Percentiles rank a stretch among this genome's conserved stretches.
Evolutionary conservation across 2,113 vertebrate species (phyloP).

Genomic region (Ceuthmochares aereus): DNA sequence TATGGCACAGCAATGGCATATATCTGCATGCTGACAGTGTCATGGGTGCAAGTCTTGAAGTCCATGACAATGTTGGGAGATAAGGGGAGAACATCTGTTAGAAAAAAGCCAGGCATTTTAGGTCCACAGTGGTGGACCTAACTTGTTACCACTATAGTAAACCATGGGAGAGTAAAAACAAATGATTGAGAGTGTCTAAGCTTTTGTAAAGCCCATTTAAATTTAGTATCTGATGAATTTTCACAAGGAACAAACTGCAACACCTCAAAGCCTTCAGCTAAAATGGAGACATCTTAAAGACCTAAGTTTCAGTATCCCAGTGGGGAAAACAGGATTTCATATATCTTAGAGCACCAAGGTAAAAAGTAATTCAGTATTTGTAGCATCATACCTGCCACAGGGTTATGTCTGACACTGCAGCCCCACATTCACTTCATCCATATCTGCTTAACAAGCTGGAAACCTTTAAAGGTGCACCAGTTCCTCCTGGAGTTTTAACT

Average conservation of each 20-base stretch:
- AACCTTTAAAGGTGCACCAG: background rate
- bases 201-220: background rate
- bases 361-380: background rate
- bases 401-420: background rate
- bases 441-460: background rate
- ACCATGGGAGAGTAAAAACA: background rate
- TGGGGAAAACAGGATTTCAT: background rate
- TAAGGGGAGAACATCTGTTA: background rate
- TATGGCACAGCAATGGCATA: accelerated
- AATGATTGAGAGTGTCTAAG: background rate
- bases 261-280: background rate
- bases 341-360: accelerated
- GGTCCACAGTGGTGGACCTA: background rate
- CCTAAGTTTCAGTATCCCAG: background rate
- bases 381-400: background rate
- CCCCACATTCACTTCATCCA: background rate
- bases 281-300: background rate
- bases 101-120: background rate
- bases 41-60: background rate
- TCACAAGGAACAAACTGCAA: background rate
- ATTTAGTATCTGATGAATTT: background rate
- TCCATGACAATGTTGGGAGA: background rate
- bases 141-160: background rate
- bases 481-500: background rate
- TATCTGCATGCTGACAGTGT: background rate